Evolutionary conservation across 2,888 invertebrate species (phyloP), one percentile per base, ranked within the genome.

Genomic region (Proisotoma minuta): DNA sequence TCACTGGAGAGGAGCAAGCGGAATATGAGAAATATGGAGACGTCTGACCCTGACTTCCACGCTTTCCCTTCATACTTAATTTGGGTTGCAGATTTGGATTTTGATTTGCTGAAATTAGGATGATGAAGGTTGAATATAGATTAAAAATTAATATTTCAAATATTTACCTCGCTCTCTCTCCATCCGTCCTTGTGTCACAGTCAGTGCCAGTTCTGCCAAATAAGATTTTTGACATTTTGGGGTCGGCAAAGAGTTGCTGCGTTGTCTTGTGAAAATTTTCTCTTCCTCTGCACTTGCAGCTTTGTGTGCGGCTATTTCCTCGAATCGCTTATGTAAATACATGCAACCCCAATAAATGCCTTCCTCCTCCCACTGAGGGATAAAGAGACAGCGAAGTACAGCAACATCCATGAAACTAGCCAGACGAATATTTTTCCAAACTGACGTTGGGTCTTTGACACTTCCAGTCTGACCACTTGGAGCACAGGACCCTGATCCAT

Each of bases 371-470:
- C 99, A 99, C 76, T 96, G 94, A 0, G 92, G 85, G 65, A 96
- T 89, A 77, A 99, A 96, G 15, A 99, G 82, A 77, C 98, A 97
- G 57, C 98, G 84, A 59, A 99, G 79, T 0, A 98, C 96, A 2
- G 96, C 94, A 0, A 99, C 92, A 78, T 99, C 99, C 60, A 99
- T 81, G 78, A 95, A 97, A 1, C 95, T 96, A 0, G 99, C 99
- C 22, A 91, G 87, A 15, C 87, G 83, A 1, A 89, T 82, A 80
- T 90, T 84, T 26, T 71, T 72, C 73, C 68, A 71, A 1, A 43
- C 10, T 43, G 62, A 28, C 12, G 62, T 28, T 18, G 59, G n/a
- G 22, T 59, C 57, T 18, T 23, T 40, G 18, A 43, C 27, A 15
- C 23, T 8, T 20, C 47, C 29, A 56, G 18, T 24, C 27, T 12